Evolutionary conservation across 2,113 vertebrate species (phyloP).

Genomic region (Orthochromis indermauri): DNA sequence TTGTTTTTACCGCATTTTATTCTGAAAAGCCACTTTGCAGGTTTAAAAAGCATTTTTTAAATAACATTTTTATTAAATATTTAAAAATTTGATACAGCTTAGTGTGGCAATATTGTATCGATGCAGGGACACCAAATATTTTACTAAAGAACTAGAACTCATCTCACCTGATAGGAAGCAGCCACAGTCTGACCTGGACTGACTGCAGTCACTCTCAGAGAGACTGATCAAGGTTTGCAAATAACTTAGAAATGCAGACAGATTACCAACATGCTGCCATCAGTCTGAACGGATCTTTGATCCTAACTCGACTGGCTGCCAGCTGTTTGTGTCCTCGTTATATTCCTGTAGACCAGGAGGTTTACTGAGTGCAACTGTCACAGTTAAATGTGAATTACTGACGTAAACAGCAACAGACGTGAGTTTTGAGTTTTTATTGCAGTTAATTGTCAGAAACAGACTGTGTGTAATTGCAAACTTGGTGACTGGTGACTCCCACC

Average conservation of each 20-base stretch:
- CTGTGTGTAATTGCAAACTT: neutral
- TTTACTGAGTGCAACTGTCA: neutral
- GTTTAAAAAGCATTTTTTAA: neutral
- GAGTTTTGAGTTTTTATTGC: neutral
- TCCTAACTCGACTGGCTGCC: neutral
- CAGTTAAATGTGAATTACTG: neutral
- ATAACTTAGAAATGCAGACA: neutral
- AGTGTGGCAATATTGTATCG: neutral
- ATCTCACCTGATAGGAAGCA: accelerated
- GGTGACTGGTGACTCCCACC: neutral
- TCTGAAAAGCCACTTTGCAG: neutral
- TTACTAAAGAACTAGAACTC: neutral
- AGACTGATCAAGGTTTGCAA: neutral
- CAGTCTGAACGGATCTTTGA: neutral
- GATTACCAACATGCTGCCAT: neutral
- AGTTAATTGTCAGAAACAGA: neutral
- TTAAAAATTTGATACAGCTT: neutral
- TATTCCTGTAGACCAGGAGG: neutral
- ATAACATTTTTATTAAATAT: neutral
- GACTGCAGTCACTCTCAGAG: neutral
- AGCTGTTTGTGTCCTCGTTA: neutral
- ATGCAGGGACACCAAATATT: neutral
- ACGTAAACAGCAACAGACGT: neutral
- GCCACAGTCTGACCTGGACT: neutral
- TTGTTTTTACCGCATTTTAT: accelerated